Base-by-base conservation (phyloP, 1,140 invertebrate species). In the Tigriopus japonicus region DNA sequence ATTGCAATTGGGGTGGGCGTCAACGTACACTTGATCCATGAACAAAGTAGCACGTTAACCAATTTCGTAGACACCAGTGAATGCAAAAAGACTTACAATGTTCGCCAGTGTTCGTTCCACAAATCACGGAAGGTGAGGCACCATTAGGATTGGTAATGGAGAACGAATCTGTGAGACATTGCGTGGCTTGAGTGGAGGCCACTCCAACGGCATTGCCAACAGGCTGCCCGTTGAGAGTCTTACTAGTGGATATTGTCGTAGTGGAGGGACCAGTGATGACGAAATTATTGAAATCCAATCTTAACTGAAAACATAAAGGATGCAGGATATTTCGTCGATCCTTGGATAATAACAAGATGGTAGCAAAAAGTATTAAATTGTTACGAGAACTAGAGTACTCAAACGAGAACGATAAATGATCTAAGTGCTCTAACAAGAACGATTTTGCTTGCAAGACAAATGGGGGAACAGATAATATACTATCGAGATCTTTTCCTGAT, bases 51-150 rank as follows among this genome's bases (percentile, higher is more conserved):
- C n/a, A n/a, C n/a, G n/a, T n/a, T n/a, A n/a, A n/a, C n/a, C n/a
- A n/a, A n/a, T n/a, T n/a, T n/a, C n/a, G n/a, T n/a, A n/a, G n/a
- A n/a, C n/a, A n/a, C n/a, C n/a, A n/a, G n/a, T n/a, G n/a, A n/a
- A n/a, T n/a, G n/a, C n/a, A 58, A 28, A 6, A 40, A 23, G 28
- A 5, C 15, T 52, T 60, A 60, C 58, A 52, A 35, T 60, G 58
- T 24, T 60, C 58, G 49, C 58, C 58, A 6, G 58, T 60, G 23
- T 60, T 60, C 1, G 51, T n/a, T 5, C 58, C 58, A 54, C 58
- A 60, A 52, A 60, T 60, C 14, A 53, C 42, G n/a, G 58, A 45
- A 19, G 58, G 58, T 42, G 42, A 52, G 24, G 21, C 41, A 7
- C 58, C 58, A 28, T 41, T 41, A 7, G 55, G 55, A 40, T 58